Base-by-base conservation (phyloP, 2,888 invertebrate species). In the Sphaeridia pumilis region DNA sequence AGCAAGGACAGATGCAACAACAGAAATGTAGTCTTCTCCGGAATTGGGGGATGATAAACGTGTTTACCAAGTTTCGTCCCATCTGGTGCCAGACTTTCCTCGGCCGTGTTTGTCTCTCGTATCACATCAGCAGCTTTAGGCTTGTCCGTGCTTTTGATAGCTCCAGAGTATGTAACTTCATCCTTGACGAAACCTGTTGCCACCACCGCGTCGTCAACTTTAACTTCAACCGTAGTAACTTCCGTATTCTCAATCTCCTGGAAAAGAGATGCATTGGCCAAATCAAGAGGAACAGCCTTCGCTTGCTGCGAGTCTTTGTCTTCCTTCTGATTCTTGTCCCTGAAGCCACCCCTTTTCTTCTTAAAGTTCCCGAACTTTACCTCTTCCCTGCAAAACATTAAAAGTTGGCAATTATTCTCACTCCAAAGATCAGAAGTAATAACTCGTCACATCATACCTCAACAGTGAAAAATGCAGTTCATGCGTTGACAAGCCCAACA, bases 401-500 rank as follows among this genome's bases (percentile, higher is more conserved):
- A 31, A 31, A 7, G 14, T 31, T 31, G 14, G 7, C 7, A 7
- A 31, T 10, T 31, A 10, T 31, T 14, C 31, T 14, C 14, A 31
- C 7, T 31, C 31, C 7, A 31, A 14, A 31, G 14, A 7, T 31
- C 31, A 31, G 10, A 31, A 31, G 10, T 41, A 43, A 43, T 21
- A 31, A 35, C 34, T 47, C 20, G 25, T 22, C 10, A 22, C 22
- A 35, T 27, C n/a, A 73, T 95, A 97, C 61, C 97, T 77, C 1
- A 98, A 75, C 52, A 98, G 74, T 1, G 92, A 86, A 71, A 98
- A 97, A 72, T 94, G 86, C 1, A 90, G 85, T 49, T 98, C 95
- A 69, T 98, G 97, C 0, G 90, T 85, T 67, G 90, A 89, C 65
- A 97, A 76, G 1, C 95, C 94, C 62, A 98, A 74, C 84, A 97